Conservation (phyloP, 2,797 vertebrate genomes). For the Momotus momota region DNA sequence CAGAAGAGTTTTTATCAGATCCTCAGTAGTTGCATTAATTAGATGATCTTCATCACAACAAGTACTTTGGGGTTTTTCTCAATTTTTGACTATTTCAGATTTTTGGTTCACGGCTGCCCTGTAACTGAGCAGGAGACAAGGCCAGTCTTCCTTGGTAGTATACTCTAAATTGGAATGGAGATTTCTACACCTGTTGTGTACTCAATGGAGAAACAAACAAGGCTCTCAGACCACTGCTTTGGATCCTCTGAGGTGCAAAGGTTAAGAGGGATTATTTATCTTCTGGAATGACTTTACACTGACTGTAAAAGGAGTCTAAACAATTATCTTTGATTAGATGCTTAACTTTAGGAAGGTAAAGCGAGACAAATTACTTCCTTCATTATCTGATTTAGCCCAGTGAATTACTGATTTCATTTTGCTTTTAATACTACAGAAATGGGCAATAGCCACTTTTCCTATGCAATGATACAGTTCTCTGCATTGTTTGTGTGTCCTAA, state of each 20-base stretch:
- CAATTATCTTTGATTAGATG: background rate
- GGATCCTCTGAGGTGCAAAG: background rate
- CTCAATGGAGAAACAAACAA: background rate
- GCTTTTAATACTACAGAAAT: background rate
- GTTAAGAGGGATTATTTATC: background rate
- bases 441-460: background rate
- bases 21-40: background rate
- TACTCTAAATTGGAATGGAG: background rate
- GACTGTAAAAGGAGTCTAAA: background rate
- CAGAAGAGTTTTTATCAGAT: background rate
- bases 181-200: background rate
- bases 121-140: background rate
- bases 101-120: background rate
- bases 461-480: background rate
- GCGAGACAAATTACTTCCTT: background rate
- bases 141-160: background rate
- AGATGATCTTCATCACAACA: background rate
- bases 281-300: background rate
- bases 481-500: background rate
- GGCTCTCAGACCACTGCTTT: background rate
- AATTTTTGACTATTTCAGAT: background rate
- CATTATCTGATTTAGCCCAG: background rate
- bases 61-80: background rate
- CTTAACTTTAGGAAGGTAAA: background rate
- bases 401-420: background rate